Percentiles rank a stretch among this genome's conserved stretches.
phyloP scores from a whole-genome alignment of 2,797 vertebrate genomes.

The Acrossocheilus fasciatus region DNA sequence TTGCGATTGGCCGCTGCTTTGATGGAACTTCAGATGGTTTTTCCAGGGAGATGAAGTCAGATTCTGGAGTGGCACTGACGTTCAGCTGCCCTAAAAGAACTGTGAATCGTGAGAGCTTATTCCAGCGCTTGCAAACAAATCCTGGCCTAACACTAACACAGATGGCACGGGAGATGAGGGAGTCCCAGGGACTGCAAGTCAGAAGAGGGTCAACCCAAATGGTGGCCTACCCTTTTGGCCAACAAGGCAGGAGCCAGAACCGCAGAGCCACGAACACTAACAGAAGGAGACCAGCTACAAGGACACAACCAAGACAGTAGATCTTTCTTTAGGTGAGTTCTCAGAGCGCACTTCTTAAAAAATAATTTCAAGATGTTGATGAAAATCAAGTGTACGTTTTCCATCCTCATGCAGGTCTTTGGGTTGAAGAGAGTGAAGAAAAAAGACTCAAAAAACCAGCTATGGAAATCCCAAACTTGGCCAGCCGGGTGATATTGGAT shows the following conservation, averaged over 20 bases:
- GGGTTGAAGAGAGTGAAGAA: conserved; percentile 56
- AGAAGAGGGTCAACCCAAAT: conserved; percentile 78
- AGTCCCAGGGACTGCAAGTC: conserved; percentile 75
- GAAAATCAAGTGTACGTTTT: conserved; percentile 11
- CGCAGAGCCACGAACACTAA: conserved; percentile 71
- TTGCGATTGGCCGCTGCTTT: conserved; percentile 97
- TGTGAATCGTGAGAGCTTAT: conserved; percentile 86
- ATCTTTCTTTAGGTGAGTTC: conserved; percentile 66
- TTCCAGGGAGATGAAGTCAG: conserved; percentile 93
- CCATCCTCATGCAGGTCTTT: conserved; percentile 61
- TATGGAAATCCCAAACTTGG: conserved; percentile 60
- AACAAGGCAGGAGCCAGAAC: conserved; percentile 71
- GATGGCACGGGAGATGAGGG: conserved; percentile 89
- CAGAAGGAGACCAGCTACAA: conserved; percentile 72
- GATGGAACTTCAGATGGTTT: conserved; percentile 96
- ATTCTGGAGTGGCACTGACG: conserved; percentile 86
- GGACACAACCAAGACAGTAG: conserved; percentile 74
- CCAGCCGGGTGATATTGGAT: conserved; percentile 63
- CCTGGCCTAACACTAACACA: conserved; percentile 85
- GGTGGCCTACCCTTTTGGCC: conserved; percentile 82
- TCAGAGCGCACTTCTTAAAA: neutral
- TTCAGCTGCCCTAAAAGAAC: conserved; percentile 90
- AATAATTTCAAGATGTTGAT: conserved; percentile 13
- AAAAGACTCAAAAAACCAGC: conserved; percentile 56
- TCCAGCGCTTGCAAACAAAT: conserved; percentile 90